Percentiles rank a stretch among this genome's conserved stretches.
These are phyloP conservation scores for Anguilla japonica DNA, from an alignment of 2,113 vertebrate genomes.

Conservation along the genomic window DNA sequence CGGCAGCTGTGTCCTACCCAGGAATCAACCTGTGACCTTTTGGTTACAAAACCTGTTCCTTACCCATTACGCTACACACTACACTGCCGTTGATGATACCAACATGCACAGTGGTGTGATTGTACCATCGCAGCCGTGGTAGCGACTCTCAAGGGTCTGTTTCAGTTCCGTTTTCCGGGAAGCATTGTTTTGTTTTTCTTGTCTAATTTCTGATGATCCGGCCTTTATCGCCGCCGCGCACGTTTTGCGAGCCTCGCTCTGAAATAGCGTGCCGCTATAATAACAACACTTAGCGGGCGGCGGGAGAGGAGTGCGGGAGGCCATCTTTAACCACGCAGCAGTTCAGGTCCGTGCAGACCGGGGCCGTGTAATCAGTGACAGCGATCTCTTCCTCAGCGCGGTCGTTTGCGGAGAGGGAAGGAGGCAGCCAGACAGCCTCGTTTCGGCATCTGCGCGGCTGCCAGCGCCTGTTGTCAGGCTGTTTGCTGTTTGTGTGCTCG, in stretches of 20 bases:
- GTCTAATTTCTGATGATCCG: neutral
- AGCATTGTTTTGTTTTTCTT: neutral
- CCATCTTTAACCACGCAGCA: neutral
- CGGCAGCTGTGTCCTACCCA: no score
- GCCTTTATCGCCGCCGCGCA: neutral
- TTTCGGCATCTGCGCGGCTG: slow-evolving; percentile 27
- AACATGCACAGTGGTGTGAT: neutral
- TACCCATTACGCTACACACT: no score
- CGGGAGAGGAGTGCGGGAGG: no score
- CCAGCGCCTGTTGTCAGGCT: slow-evolving; percentile 18
- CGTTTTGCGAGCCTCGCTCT: neutral
- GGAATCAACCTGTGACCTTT: no score
- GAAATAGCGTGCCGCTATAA: neutral
- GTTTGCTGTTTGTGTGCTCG: neutral
- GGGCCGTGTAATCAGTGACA: neutral
- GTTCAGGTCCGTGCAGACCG: neutral
- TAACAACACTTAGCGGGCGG: no score
- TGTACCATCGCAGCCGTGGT: neutral
- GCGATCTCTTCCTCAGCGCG: neutral
- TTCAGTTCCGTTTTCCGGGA: neutral
- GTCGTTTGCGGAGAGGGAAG: neutral
- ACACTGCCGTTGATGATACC: neutral
- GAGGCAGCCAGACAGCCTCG: slow-evolving; percentile 23
- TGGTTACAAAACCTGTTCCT: no score
- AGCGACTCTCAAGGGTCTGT: neutral